These are phyloP conservation scores for Leptopterna dolabrata DNA, from an alignment of 2,888 invertebrate genomes.

Conservation along the genomic window DNA sequence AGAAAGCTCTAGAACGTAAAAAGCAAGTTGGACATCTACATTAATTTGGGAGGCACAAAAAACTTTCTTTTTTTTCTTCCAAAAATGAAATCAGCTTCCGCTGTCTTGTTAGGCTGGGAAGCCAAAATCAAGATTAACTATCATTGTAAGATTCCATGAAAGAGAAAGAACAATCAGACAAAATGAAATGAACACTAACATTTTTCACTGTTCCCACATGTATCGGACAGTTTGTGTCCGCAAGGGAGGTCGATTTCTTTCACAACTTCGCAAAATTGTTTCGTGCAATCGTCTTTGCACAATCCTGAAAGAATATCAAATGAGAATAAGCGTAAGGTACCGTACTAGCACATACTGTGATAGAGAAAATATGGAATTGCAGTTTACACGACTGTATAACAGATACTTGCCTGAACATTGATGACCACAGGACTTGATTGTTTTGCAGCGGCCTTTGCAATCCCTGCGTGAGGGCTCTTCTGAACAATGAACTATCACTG, in stretches of 20 bases:
- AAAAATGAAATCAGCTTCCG: too few relatives aligned
- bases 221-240: neutral
- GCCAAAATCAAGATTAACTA: too few relatives aligned
- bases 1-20: too few relatives aligned
- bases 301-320: neutral
- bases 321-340: neutral
- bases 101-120: too few relatives aligned
- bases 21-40: too few relatives aligned
- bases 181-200: neutral
- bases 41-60: too few relatives aligned
- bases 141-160: too few relatives aligned
- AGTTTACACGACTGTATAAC: neutral
- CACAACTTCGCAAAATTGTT: neutral
- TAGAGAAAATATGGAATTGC: neutral
- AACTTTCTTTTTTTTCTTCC: too few relatives aligned
- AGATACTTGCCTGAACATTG: neutral
- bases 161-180: too few relatives aligned
- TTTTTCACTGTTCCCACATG: neutral
- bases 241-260: neutral
- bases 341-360: neutral
- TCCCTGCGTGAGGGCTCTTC: neutral
- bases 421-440: conserved; percentile 22
- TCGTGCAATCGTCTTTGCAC: neutral
- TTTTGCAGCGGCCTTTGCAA: neutral
- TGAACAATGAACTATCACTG: neutral